These are phyloP conservation scores for Rutilus rutilus DNA, from an alignment of 2,113 vertebrate genomes.

Conservation along the genomic window DNA sequence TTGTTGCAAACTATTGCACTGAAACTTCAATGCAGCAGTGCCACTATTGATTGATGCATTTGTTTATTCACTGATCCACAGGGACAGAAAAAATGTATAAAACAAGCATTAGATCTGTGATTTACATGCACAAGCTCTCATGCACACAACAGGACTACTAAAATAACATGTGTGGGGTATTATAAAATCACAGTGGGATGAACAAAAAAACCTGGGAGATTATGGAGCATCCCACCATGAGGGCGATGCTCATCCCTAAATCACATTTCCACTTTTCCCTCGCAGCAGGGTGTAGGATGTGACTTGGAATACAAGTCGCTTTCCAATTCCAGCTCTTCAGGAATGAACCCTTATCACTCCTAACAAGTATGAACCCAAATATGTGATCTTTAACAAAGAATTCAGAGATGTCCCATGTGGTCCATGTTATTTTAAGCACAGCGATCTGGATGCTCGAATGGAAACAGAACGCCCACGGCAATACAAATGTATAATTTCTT, in stretches of 20 bases:
- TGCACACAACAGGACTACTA: neutral
- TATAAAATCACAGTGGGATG: neutral
- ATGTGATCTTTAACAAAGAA: neutral
- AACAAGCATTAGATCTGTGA: neutral
- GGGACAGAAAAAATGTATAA: neutral
- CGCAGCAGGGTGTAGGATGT: neutral
- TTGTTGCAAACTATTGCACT: neutral
- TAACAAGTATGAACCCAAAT: neutral
- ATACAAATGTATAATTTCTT: neutral
- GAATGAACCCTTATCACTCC: neutral
- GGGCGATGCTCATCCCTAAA: neutral
- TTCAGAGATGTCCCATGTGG: neutral
- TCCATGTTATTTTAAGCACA: slow-evolving; percentile 9
- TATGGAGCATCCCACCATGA: slow-evolving; percentile 6
- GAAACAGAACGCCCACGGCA: neutral
- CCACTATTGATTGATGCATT: neutral
- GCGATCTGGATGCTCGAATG: neutral
- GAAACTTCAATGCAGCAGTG: neutral
- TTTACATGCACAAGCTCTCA: slow-evolving; percentile 5
- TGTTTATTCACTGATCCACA: neutral
- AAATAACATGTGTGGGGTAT: neutral
- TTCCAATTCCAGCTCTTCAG: neutral
- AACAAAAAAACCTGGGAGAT: neutral
- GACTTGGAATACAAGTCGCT: slow-evolving; percentile 15
- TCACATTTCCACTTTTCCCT: neutral